Percentiles rank a stretch among this genome's conserved stretches.
These are phyloP conservation scores for Drosophila pruinosa DNA, from an alignment of 1,140 invertebrate genomes.

Conservation along the genomic window DNA sequence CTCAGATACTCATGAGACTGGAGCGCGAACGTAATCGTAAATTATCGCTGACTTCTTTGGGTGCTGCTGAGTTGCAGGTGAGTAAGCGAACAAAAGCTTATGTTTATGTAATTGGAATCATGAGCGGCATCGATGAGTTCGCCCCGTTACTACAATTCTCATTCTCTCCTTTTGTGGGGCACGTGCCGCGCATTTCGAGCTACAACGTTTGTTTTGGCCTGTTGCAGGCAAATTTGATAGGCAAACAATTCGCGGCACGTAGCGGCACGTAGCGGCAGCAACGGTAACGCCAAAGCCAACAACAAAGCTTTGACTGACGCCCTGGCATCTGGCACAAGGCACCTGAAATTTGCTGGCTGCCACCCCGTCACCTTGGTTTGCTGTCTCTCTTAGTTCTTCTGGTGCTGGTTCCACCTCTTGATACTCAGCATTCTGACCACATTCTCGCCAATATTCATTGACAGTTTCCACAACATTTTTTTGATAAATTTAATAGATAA, in stretches of 20 bases:
- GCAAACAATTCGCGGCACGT: constrained; percentile 72
- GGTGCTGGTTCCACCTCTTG: neutral
- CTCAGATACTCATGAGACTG: constrained; percentile 81
- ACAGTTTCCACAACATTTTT: neutral
- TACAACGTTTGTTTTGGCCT: constrained; percentile 8
- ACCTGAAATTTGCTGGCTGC: constrained; percentile 25
- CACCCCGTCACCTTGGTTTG: neutral
- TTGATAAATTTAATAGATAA: neutral
- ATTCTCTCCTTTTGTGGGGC: constrained; percentile 2
- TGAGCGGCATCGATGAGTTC: constrained; percentile 34
- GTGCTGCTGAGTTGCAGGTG: constrained; percentile 8
- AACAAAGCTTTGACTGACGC: constrained; percentile 26
- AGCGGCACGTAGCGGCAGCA: neutral
- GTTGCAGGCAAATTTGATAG: constrained; percentile 61
- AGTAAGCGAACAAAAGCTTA: constrained; percentile 17
- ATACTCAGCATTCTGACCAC: neutral
- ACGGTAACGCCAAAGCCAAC: neutral
- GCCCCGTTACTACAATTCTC: neutral
- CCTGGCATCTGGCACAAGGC: constrained; percentile 42
- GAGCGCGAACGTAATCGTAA: constrained; percentile 80
- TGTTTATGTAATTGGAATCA: constrained; percentile 64
- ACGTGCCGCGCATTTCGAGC: constrained; percentile 38
- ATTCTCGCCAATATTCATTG: constrained; percentile 19
- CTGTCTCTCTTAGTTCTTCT: neutral
- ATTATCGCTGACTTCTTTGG: constrained; percentile 68